These are phyloP conservation scores for Ahaetulla prasina DNA, from an alignment of 2,113 vertebrate genomes.

Conservation along the genomic window DNA sequence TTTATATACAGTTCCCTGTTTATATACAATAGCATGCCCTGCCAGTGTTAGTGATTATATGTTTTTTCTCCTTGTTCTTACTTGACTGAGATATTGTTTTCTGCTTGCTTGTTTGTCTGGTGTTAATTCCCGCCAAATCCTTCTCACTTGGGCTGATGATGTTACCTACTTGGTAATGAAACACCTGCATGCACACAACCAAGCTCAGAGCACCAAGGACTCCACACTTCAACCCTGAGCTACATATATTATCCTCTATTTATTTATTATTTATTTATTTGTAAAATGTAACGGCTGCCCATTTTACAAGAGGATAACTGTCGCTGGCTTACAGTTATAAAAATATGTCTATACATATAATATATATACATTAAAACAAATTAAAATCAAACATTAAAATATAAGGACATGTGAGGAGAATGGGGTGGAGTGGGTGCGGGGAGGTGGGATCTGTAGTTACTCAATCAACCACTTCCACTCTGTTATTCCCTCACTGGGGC, in stretches of 20 bases:
- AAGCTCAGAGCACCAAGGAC: not conserved
- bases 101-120: not conserved
- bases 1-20: not conserved
- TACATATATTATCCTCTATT: not conserved
- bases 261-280: not conserved
- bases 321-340: not conserved
- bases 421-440: accelerated
- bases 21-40: too few species aligned
- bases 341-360: not conserved
- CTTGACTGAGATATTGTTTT: not conserved
- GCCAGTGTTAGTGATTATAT: not conserved
- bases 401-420: not conserved
- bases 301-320: not conserved
- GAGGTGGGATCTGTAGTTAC: not conserved
- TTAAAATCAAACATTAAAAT: not conserved
- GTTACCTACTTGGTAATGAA: not conserved
- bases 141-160: not conserved
- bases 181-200: not conserved
- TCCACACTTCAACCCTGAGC: not conserved
- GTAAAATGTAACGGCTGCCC: not conserved
- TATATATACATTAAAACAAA: not conserved
- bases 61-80: not conserved
- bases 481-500: not conserved
- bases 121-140: not conserved
- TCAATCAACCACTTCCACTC: not conserved